These are phyloP conservation scores for Solenopsis invicta DNA, from an alignment of 1,140 invertebrate genomes.

Conservation along the genomic window DNA sequence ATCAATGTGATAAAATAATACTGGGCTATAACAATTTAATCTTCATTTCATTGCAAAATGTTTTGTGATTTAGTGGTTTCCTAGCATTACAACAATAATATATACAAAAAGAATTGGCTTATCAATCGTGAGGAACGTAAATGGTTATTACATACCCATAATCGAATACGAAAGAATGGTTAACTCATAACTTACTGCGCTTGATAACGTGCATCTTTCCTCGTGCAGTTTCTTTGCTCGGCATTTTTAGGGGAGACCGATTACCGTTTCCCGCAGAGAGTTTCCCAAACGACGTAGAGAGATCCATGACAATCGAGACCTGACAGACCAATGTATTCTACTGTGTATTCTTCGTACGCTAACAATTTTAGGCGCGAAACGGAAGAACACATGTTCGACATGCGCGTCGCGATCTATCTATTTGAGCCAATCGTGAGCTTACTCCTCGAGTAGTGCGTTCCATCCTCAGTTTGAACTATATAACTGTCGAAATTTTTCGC, in stretches of 20 bases:
- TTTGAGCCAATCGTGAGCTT: not conserved
- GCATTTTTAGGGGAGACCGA: conserved; percentile 21
- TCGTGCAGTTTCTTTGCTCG: conserved; percentile 40
- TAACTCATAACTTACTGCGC: conserved; percentile 83
- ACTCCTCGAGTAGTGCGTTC: not conserved
- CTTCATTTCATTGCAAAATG: conserved; percentile 3
- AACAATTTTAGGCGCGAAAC: conserved; percentile 49
- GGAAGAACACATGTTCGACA: conserved; percentile 33
- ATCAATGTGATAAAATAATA: no score
- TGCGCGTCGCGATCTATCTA: not conserved
- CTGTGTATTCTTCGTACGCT: not conserved
- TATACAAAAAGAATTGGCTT: not conserved
- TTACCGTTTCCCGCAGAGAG: not conserved
- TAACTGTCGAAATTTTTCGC: not conserved
- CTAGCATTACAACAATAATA: not conserved
- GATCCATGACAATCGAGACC: not conserved
- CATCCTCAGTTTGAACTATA: not conserved
- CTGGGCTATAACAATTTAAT: not conserved
- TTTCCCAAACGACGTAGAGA: not conserved
- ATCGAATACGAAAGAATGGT: not conserved
- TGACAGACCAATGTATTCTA: not conserved
- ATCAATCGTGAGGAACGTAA: not conserved
- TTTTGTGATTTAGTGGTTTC: not conserved
- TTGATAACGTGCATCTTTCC: conserved; percentile 87
- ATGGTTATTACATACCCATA: not conserved